Conservation (phyloP, 2,797 vertebrate species). For the Arrhamphus sclerolepis region DNA sequence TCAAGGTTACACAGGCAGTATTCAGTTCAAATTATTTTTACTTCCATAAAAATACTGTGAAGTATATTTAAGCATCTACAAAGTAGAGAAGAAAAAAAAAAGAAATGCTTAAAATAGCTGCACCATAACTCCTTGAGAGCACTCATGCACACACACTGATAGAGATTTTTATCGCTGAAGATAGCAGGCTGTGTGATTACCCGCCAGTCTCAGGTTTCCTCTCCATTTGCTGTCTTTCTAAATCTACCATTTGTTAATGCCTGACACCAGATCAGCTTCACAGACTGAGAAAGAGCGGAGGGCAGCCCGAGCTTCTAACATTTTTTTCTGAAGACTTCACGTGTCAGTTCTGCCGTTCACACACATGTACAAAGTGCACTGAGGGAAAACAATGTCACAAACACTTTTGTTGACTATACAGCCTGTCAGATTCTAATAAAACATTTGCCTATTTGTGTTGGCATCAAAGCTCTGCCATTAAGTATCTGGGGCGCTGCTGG, state of each 20-base stretch:
- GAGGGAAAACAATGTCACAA: background rate
- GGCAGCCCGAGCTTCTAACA: background rate
- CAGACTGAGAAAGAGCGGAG: constrained; percentile 34
- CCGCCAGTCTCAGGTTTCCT: constrained; percentile 65
- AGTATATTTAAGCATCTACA: background rate
- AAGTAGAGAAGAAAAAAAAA: background rate
- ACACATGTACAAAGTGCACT: background rate
- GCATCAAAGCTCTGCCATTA: too few species aligned
- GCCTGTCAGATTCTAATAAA: too few species aligned
- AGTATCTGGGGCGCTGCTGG: too few species aligned
- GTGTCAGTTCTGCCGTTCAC: background rate
- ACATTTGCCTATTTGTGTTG: too few species aligned
- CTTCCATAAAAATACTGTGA: background rate
- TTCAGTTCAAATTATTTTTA: background rate
- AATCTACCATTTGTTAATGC: constrained; percentile 71
- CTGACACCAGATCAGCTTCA: constrained; percentile 64
- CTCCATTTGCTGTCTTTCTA: constrained; percentile 66
- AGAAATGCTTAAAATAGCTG: constrained; percentile 22
- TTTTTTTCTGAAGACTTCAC: constrained; percentile 6
- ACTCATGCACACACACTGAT: background rate
- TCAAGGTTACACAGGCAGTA: background rate
- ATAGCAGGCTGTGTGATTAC: constrained; percentile 51
- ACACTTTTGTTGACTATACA: too few species aligned
- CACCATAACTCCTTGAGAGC: constrained; percentile 1
- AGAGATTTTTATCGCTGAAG: constrained; percentile 37